These are phyloP conservation scores for Corapipo altera DNA, from an alignment of 2,113 vertebrate species.

Conservation along the genomic window DNA sequence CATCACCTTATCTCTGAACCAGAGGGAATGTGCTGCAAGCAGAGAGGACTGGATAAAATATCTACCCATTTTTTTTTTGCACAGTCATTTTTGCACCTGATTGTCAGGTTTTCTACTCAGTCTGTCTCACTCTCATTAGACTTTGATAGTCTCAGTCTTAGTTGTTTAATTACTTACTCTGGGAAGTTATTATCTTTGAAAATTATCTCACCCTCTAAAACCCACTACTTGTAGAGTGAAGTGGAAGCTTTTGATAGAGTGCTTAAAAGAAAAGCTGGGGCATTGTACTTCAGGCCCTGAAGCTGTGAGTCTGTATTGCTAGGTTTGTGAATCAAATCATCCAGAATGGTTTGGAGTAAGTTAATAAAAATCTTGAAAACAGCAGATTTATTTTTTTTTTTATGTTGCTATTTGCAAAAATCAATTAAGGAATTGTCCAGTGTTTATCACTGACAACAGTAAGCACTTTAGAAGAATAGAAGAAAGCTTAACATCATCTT, in stretches of 20 bases:
- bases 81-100: background rate
- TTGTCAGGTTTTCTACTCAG: background rate
- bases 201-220: background rate
- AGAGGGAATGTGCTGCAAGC: background rate
- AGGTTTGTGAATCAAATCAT: background rate
- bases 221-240: background rate
- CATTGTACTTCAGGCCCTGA: background rate
- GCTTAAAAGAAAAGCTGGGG: background rate
- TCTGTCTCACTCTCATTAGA: background rate
- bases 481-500: background rate
- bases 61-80: background rate
- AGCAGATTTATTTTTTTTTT: background rate
- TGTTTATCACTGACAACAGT: background rate
- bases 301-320: background rate
- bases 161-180: background rate
- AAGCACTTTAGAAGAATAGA: background rate
- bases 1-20: background rate
- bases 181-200: background rate
- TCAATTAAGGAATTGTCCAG: background rate
- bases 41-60: background rate
- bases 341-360: background rate
- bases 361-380: background rate
- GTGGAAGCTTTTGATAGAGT: background rate
- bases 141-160: background rate
- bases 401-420: background rate